Evolutionary conservation across 2,797 vertebrate species (phyloP), one percentile per base, ranked within the genome.

Genomic region (Brachymystax lenok): DNA sequence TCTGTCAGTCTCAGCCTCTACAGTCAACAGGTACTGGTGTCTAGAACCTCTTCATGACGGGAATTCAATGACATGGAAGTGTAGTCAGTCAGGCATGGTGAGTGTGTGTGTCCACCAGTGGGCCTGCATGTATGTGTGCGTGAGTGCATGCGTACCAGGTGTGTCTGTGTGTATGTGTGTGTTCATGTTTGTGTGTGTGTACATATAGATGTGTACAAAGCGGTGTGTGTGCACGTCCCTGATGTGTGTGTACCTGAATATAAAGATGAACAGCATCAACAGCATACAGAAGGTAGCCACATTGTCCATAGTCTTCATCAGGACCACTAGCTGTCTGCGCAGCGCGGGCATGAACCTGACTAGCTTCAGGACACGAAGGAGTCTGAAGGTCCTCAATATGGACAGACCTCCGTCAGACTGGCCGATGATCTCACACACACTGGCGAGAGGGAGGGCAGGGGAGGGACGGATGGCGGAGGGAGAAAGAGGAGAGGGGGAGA

Each of bases 271-370:
- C 73, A 99, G 97, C 98, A 99, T 99, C 56, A 99, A 96, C 3
- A 99, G 94, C 98, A 99, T 99, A 90, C 98, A 99, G 94, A 99
- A 99, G 16, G 98, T 99, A 86, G 98, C 98, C 91, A 99, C 98
- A 0, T 99, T 99, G 92, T 99, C 98, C 98, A 99, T 99, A 74
- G 98, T 99, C 93, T 99, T 99, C 97, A 99, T 99, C 79, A 99
- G 93, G 77, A 99, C 98, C 80, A 99, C 97, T 2, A 99, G 94
- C 90, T 99, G 98, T 21, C 98, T 95, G 77, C 98, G 95, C 78
- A 99, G 89, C 0, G 98, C 98, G 0, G 98, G 98, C 98, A 99
- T 97, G 92, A 99, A 99, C 70, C 98, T 92, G 27, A 99, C 98
- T 84, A 99, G 91, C 94, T 99, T 99, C 83, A 99, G 90, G 51